Base-by-base conservation (phyloP, 2,113 vertebrate species). In the Laticauda colubrina region DNA sequence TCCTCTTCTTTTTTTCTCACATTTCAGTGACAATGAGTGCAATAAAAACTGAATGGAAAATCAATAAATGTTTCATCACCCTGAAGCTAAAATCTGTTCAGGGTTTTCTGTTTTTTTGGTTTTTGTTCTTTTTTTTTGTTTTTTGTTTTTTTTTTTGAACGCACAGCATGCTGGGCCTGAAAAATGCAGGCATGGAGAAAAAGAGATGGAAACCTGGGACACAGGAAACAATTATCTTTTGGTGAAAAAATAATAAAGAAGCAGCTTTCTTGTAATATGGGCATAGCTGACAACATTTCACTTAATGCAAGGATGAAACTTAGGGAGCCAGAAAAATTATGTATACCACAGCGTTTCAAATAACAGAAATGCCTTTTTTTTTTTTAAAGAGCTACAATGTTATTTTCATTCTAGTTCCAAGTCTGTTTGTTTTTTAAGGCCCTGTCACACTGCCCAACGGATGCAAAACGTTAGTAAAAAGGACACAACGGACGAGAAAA, bases 121-220 rank as follows among this genome's bases (percentile, higher is more conserved):
- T 48, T 5, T 26, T 29, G 89, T 95, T 96, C 96, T 97, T 96
- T 97, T 95, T 45, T 45, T 0, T 45, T 45, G 2, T 4, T n/a
- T n/a, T n/a, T n/a, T 64, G 48, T 48, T 48, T 6, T 26, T 29
- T 95, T 96, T 96, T 97, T 96, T 97, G 95, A 59, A 88, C 88
- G 2, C 5, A 15, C 94, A 96, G 96, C 96, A 93, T 91, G 94
- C 89, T 93, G 95, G 81, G 95, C 98, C 98, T 98, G 97, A 98
- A 97, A 96, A 97, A 98, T 97, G 96, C 93, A 93, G 94, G 95
- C 94, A 97, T 97, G 97, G 97, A 97, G 97, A 95, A 98, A 96
- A 98, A 97, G 97, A 95, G 97, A 96, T 95, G 97, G 95, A 96
- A 98, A 97, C 94, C 94, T 75, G 87, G 57, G 92, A 94, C 96